These are phyloP conservation scores for Stegodyphus dumicola DNA, from an alignment of 1,140 invertebrate species.

Conservation along the genomic window DNA sequence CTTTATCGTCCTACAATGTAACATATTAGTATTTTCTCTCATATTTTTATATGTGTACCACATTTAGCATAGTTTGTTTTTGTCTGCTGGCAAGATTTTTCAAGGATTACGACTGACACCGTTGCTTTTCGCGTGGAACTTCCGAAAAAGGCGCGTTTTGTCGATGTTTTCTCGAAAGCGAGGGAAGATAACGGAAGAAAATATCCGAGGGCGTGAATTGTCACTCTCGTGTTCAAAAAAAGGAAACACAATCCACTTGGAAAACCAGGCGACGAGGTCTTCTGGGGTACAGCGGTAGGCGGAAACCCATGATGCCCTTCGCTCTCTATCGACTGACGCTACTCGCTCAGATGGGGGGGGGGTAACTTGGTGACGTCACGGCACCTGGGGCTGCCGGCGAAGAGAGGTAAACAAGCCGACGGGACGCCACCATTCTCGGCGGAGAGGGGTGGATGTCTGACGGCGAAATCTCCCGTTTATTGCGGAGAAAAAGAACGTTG, in stretches of 20 bases:
- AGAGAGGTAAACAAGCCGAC: conserved; percentile 57
- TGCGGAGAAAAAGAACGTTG: too few relatives aligned
- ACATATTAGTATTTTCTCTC: too few relatives aligned
- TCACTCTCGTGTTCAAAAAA: conserved; percentile 21
- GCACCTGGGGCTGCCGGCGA: conserved; percentile 47
- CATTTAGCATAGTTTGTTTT: too few relatives aligned
- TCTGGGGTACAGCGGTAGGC: conserved; percentile 11
- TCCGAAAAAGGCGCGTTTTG: too few relatives aligned
- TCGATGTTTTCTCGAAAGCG: too few relatives aligned
- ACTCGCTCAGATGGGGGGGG: too few relatives aligned
- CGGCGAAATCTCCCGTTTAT: too few relatives aligned
- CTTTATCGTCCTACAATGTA: too few relatives aligned
- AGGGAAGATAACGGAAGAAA: background rate
- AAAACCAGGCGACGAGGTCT: background rate
- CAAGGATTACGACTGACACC: too few relatives aligned
- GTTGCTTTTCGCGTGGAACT: too few relatives aligned
- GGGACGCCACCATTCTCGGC: conserved; percentile 18
- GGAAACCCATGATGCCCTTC: conserved; percentile 40
- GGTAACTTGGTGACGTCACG: conserved; percentile 34
- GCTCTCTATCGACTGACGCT: conserved; percentile 13
- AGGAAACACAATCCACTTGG: conserved; percentile 21
- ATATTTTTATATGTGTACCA: too few relatives aligned
- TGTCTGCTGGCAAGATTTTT: too few relatives aligned
- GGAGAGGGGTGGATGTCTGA: conserved; percentile 1
- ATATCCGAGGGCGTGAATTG: conserved; percentile 20